Percentiles rank a stretch among this genome's conserved stretches.
These are phyloP conservation scores for Panagrolaimus sp. DNA, from an alignment of 1,140 invertebrate species.

Conservation along the genomic window DNA sequence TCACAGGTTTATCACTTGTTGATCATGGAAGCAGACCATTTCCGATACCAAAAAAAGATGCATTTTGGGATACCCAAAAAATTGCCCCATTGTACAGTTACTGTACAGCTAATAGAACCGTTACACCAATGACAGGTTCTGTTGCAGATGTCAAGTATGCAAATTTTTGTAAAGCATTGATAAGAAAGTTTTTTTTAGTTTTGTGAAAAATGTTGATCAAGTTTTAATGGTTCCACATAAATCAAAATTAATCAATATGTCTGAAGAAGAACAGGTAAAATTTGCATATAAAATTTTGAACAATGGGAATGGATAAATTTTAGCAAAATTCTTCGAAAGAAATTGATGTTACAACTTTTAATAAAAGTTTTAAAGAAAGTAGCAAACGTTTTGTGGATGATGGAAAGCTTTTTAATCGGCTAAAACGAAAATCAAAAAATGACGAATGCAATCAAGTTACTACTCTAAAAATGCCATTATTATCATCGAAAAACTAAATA, in stretches of 20 bases:
- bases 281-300: no score
- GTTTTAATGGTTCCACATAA: constrained; percentile 54
- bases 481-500: no score
- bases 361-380: no score
- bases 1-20: constrained; percentile 53
- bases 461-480: no score
- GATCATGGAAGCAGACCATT: constrained; percentile 34
- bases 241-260: constrained; percentile 35
- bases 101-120: constrained; percentile 51
- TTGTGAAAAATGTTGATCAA: constrained; percentile 40
- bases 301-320: no score
- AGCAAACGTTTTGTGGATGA: no score
- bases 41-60: constrained; percentile 38
- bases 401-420: no score
- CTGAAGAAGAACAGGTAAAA: no score
- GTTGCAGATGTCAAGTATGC: constrained; percentile 49
- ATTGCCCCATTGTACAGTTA: constrained; percentile 48
- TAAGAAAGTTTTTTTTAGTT: constrained; percentile 37
- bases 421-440: no score
- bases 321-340: no score
- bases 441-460: no score
- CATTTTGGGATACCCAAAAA: constrained; percentile 46
- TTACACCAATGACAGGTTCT: constrained; percentile 47
- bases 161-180: not conserved
- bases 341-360: no score